Conservation (phyloP, 2,113 vertebrate genomes). For the Rhinopomastus cyanomelas region DNA sequence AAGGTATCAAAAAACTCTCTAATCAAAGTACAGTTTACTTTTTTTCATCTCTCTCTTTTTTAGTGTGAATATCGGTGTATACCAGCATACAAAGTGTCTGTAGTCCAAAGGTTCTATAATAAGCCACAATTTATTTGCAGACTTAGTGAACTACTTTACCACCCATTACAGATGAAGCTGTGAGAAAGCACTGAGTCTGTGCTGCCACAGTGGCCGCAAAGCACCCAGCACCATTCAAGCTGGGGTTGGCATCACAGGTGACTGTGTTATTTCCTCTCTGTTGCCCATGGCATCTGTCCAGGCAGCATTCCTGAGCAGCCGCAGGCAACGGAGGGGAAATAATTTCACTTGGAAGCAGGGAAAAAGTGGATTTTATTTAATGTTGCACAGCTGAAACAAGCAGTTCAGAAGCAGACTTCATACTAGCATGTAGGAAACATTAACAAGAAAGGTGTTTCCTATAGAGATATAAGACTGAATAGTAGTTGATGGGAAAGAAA, state of each 20-base stretch:
- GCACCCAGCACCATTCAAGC: rapidly evolving
- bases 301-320: neutral
- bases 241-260: neutral
- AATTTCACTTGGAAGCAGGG: neutral
- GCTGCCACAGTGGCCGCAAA: rapidly evolving
- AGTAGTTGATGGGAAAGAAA: neutral
- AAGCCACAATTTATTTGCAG: neutral
- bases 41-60: neutral
- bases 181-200: neutral
- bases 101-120: neutral
- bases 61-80: neutral
- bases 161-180: neutral
- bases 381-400: neutral
- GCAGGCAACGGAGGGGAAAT: neutral
- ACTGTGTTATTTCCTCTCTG: neutral
- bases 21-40: neutral
- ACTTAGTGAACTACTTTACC: neutral
- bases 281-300: neutral
- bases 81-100: neutral
- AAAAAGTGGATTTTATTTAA: neutral
- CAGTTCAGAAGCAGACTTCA: neutral
- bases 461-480: neutral
- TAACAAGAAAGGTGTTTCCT: neutral
- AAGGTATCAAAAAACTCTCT: neutral
- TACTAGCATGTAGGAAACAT: neutral